Evolutionary conservation across 2,888 invertebrate genomes (phyloP).

Genomic region (Tipula lateralis): DNA sequence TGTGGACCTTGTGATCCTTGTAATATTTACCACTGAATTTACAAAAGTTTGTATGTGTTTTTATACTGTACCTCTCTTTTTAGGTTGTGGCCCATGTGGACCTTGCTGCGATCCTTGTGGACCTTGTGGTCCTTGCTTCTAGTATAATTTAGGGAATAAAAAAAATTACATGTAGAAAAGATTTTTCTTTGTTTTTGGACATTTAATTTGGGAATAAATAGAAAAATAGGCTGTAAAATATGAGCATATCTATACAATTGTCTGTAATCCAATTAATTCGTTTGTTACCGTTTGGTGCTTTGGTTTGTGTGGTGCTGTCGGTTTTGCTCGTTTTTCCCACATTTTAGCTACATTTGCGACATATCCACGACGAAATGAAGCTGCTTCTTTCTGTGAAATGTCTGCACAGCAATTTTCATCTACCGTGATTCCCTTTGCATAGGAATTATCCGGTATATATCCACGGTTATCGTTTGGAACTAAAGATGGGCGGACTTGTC

Average conservation of each 20-base stretch:
- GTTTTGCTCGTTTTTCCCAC: conserved; percentile 35
- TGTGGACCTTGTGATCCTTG: conserved; percentile 34
- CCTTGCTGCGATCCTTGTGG: conserved; percentile 30
- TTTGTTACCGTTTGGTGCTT: not conserved
- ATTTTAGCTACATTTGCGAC: conserved; percentile 36
- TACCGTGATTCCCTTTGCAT: not conserved
- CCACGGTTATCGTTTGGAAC: not conserved
- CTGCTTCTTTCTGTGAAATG: not conserved
- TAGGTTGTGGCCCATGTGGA: conserved; percentile 36
- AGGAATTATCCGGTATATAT: not conserved
- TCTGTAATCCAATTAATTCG: conserved; percentile 29
- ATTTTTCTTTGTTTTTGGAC: not conserved
- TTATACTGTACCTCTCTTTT: not conserved
- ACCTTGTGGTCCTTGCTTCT: conserved; percentile 27
- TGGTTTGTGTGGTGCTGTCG: not conserved
- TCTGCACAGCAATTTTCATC: not conserved
- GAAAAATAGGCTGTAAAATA: not conserved
- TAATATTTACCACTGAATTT: not conserved
- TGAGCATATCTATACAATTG: conserved; percentile 32
- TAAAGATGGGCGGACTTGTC: not conserved
- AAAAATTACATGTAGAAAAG: not conserved
- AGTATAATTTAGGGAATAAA: conserved; percentile 12
- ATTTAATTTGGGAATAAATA: not conserved
- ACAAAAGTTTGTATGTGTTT: not conserved
- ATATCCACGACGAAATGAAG: conserved; percentile 32